Base-by-base conservation (phyloP, 1,140 invertebrate genomes). In the Drosophila rhopaloa region DNA sequence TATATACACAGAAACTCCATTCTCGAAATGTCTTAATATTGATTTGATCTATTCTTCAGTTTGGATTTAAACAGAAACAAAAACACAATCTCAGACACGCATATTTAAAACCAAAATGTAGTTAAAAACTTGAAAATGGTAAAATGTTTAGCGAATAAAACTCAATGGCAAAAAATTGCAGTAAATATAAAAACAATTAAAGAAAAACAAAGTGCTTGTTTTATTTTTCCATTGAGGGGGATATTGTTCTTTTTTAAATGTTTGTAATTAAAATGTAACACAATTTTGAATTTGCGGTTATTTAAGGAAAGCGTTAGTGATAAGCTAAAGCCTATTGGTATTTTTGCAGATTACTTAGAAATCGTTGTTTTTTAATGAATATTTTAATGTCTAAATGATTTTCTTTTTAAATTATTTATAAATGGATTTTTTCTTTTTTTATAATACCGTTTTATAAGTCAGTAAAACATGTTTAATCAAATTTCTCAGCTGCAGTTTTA, bases 71-170 rank as follows among this genome's bases (percentile, higher is more conserved):
- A 35, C 38, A 10, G 48, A 62, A 51, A 16, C 29, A 56, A 46
- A 61, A 44, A 44, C 46, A 63, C 59, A 51, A 37, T 62, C 9
- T 41, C 51, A 67, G 8, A 71, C 43, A 67, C 58, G 44, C 58
- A 83, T 83, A 81, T 86, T 63, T 83, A 80, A 83, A 88, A 79
- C 83, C 71, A 83, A 88, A 82, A 88, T 76, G 83, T 86, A 86
- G 83, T 86, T 86, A 86, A 88, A 71, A 84, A 79, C 79, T 86
- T 86, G 63, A 86, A 88, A 79, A 83, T 88, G 83, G 76, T 83
- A 67, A 88, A 86, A 73, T 88, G 67, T 79, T 86, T 79, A 86
- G 83, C 63, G 47, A 88, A 88, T 86, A 86, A 86, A 86, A 59
- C 81, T 79, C 53, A 67, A 88, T 48, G 79, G 61, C 60, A 85